phyloP scores from a whole-genome alignment of 2,797 vertebrate species.

The Forpus xanthops region DNA sequence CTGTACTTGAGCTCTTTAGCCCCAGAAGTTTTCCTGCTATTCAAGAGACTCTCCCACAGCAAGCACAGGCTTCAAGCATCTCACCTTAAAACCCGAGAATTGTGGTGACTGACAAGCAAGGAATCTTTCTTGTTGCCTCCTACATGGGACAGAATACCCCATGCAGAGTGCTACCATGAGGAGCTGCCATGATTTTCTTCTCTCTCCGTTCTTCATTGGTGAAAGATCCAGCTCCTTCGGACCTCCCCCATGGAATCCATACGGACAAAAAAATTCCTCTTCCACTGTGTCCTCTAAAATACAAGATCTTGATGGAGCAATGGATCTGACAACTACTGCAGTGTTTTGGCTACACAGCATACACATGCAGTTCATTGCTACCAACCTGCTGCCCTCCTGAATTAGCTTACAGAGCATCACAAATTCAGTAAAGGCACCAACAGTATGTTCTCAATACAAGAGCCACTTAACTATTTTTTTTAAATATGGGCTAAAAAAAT shows the following conservation, averaged over 20 bases:
- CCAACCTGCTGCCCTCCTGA: background rate
- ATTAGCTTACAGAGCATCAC: background rate
- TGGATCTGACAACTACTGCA: background rate
- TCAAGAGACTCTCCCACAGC: background rate
- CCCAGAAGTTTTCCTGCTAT: background rate
- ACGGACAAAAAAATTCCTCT: background rate
- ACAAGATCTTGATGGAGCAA: background rate
- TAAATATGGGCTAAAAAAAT: background rate
- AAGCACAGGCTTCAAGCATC: background rate
- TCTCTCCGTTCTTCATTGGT: background rate
- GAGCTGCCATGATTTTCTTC: background rate
- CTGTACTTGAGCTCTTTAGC: background rate
- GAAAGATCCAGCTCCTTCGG: background rate
- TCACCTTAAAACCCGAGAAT: background rate
- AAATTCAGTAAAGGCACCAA: background rate
- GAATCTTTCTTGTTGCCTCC: background rate
- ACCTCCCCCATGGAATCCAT: background rate
- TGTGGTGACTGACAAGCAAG: background rate
- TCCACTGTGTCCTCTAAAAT: background rate
- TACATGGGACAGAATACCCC: background rate
- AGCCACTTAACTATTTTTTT: background rate
- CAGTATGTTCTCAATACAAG: background rate
- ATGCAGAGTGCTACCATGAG: background rate
- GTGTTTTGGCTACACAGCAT: background rate
- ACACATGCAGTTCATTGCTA: background rate